Conservation (phyloP, 2,113 vertebrate genomes). For the Mormyrus lacerda region DNA sequence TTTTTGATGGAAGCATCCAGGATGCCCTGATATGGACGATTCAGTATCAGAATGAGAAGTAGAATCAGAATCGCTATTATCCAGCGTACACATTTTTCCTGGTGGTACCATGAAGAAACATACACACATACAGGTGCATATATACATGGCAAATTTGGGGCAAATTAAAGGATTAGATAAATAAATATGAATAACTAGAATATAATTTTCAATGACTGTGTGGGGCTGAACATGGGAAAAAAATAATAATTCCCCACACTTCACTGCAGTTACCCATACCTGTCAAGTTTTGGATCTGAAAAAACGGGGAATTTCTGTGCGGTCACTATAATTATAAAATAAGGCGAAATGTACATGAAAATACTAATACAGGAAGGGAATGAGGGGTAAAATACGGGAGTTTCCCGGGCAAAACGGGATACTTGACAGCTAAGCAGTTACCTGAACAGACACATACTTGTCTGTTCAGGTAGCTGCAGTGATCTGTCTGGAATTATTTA, state of each 20-base stretch:
- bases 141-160: background rate
- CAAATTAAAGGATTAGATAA: background rate
- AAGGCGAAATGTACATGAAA: too few relatives aligned
- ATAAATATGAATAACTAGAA: background rate
- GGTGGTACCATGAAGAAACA: background rate
- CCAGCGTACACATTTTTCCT: background rate
- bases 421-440: too few relatives aligned
- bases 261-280: too few relatives aligned
- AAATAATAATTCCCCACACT: too few relatives aligned
- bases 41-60: background rate
- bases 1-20: background rate
- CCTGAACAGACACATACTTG: too few relatives aligned
- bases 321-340: too few relatives aligned
- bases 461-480: background rate
- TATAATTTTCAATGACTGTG: background rate
- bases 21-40: background rate
- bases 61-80: background rate
- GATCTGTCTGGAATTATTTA: background rate
- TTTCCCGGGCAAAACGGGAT: too few relatives aligned
- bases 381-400: too few relatives aligned
- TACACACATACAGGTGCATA: background rate
- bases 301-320: too few relatives aligned
- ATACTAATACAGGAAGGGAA: too few relatives aligned
- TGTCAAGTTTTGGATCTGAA: too few relatives aligned
- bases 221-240: background rate